These are phyloP conservation scores for Hypanus sabinus DNA, from an alignment of 2,113 vertebrate genomes.

Conservation along the genomic window DNA sequence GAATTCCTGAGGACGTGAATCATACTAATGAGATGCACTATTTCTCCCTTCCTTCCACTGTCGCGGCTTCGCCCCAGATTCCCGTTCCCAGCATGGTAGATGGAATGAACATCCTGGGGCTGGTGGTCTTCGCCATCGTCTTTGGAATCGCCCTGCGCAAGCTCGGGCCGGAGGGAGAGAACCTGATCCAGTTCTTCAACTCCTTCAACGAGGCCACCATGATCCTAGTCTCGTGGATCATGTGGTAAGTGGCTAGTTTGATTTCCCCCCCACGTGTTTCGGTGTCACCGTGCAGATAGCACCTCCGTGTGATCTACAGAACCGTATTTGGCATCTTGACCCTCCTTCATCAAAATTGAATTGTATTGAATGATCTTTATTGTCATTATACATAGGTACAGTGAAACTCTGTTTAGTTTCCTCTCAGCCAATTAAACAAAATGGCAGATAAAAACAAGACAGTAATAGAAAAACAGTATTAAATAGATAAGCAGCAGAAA, in stretches of 20 bases:
- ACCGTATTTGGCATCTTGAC: too few relatives aligned
- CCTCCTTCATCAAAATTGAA: too few relatives aligned
- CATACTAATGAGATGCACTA: background rate
- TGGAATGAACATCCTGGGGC: slow-evolving; percentile 82
- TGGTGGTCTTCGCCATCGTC: slow-evolving; percentile 79
- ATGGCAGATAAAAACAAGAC: too few relatives aligned
- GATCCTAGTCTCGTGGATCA: slow-evolving; percentile 87
- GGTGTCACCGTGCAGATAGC: background rate
- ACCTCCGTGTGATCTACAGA: background rate
- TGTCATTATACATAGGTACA: too few relatives aligned
- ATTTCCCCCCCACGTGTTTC: background rate
- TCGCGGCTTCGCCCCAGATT: slow-evolving; percentile 49
- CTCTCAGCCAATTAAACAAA: too few relatives aligned
- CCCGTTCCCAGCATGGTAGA: slow-evolving; percentile 58
- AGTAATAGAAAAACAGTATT: too few relatives aligned
- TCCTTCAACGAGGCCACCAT: slow-evolving; percentile 87
- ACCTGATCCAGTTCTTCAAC: slow-evolving; percentile 79
- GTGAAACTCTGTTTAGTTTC: too few relatives aligned
- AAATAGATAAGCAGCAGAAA: too few relatives aligned
- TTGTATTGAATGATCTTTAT: too few relatives aligned
- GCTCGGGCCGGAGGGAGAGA: slow-evolving; percentile 75
- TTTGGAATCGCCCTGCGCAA: slow-evolving; percentile 80
- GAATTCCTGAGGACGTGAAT: background rate
- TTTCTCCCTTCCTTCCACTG: background rate
- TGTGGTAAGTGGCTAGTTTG: slow-evolving; percentile 65